Conservation (phyloP, 2,113 vertebrate genomes). For the Takifugu bimaculatus region DNA sequence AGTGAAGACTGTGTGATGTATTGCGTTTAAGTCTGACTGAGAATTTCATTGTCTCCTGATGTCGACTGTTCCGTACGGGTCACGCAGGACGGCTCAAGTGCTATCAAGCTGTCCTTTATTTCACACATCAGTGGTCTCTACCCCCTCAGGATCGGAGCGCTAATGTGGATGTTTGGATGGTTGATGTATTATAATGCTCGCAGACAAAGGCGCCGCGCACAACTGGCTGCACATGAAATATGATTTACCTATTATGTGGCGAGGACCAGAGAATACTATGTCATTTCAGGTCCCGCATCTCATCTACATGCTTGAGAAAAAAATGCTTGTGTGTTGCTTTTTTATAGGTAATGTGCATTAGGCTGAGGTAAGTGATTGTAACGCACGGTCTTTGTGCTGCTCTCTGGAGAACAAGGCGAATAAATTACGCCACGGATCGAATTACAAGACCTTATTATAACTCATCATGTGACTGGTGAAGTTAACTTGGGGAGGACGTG, state of each 20-base stretch:
- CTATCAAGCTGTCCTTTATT: constrained; percentile 54
- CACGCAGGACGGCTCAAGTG: constrained; percentile 29
- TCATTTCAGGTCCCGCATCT: constrained; percentile 22
- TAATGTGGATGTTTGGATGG: constrained; percentile 27
- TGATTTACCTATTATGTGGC: constrained; percentile 43
- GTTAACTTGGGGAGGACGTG: constrained; percentile 20
- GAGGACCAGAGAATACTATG: constrained; percentile 10
- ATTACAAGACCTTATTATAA: constrained; percentile 20
- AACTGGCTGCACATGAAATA: constrained; percentile 43
- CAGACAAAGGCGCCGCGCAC: constrained; percentile 35
- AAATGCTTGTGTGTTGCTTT: constrained; percentile 24
- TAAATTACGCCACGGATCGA: constrained; percentile 27
- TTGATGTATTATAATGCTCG: constrained; percentile 41
- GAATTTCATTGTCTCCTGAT: constrained; percentile 54
- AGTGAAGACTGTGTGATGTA: constrained; percentile 44
- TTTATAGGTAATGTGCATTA: constrained; percentile 25
- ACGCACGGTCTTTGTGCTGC: constrained; percentile 11
- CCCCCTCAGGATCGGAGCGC: constrained; percentile 16
- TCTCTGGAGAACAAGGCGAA: constrained; percentile 16
- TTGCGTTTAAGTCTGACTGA: constrained; percentile 42
- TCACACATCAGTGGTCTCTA: constrained; percentile 38
- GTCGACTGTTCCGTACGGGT: constrained; percentile 35
- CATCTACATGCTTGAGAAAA: constrained; percentile 23
- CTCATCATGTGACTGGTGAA: constrained; percentile 13
- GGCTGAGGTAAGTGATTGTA: constrained; percentile 39